Base-by-base conservation (phyloP, 2,888 invertebrate genomes). In the Apotomis turbidana region DNA sequence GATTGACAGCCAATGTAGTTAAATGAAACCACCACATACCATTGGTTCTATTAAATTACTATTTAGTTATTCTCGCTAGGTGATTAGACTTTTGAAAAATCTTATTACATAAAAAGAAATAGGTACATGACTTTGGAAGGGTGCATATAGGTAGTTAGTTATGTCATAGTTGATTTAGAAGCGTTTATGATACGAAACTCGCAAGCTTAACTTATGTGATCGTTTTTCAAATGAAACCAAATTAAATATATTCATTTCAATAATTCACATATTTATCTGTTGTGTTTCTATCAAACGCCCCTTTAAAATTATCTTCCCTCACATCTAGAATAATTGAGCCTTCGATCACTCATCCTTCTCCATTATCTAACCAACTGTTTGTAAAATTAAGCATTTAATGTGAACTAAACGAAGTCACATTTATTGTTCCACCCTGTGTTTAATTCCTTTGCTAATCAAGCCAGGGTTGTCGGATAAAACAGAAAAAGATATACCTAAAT, bases 321-420 rank as follows among this genome's bases (percentile, higher is more conserved):
- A 5, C 27, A 64, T 70, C 63, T 52, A 9, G 36, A 64, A 41
- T 58, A 58, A 68, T 70, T 58, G 58, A 51, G 13, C 41, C 27
- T 44, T 58, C 63, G 51, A 64, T 63, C 57, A 58, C 63, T 70
- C 63, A 70, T 64, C 58, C 70, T 27, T 58, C 66, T 66, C 46
- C 67, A 61, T 67, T 71, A 71, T 61, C 71, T 27, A 57, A 67
- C 57, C 61, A 71, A 71, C 67, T 55, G 61, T 68, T 67, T 71
- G 71, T 71, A 52, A 62, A 71, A 57, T 68, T 68, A 57, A 57
- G 61, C 61, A 52, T 62, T 62, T 67, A 71, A 71, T 61, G 71
- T 71, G 57, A 38, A 57, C 62, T 57, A 62, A 68, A 71, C 67
- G 57, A 71, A 71, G 46, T 44, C 67, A 57, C 71, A 71, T 68